Evolutionary conservation across 2,797 vertebrate genomes (phyloP), one percentile per base, ranked within the genome.

Genomic region (Catostomus latipinnis): DNA sequence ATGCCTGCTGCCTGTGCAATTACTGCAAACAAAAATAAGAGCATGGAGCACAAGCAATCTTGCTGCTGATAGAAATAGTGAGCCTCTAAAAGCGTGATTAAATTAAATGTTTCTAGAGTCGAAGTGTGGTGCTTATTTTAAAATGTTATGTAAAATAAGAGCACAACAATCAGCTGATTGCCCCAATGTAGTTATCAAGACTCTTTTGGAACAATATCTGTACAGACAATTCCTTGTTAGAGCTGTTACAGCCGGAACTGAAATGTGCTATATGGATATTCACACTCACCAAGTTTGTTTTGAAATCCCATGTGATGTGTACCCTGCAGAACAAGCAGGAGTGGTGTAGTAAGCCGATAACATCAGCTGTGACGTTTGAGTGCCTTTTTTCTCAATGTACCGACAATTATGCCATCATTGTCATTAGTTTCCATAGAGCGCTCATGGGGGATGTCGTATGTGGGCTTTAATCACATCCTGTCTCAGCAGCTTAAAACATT

Each of bases 341-440:
- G 6, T 3, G 13, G 43, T 60, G 5, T 11, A 9, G n/a, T 53
- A 46, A 62, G 66, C 16, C 4, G 43, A 76, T 73, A 46, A 58
- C 8, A 67, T 70, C 43, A 70, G 16, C 13, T 57, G 6, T 76
- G 65, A 63, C 14, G 13, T 68, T 52, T 48, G 6, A 22, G 45
- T 14, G 9, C 49, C 34, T 74, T 76, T 18, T 76, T 67, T 67
- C 62, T 22, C 5, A 5, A 67, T 48, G 48, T 74, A 53, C n/a
- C 22, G 45, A 63, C 12, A 69, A 63, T 81, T 76, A 76, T 45
- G n/a, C 13, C 48, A 45, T 22, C 53, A 45, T 58, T 81, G 58
- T 43, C 74, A 63, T 53, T 65, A 52, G 58, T 76, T 71, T 16
- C 58, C 50, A 1, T 16, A 45, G 13, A 4, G 65, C 4, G n/a